A percentile compares a stretch with the other conserved stretches of the same genome.
Evolutionary conservation across 2,113 vertebrate species (phyloP).

Genomic region (Chrysochloris asiatica): DNA sequence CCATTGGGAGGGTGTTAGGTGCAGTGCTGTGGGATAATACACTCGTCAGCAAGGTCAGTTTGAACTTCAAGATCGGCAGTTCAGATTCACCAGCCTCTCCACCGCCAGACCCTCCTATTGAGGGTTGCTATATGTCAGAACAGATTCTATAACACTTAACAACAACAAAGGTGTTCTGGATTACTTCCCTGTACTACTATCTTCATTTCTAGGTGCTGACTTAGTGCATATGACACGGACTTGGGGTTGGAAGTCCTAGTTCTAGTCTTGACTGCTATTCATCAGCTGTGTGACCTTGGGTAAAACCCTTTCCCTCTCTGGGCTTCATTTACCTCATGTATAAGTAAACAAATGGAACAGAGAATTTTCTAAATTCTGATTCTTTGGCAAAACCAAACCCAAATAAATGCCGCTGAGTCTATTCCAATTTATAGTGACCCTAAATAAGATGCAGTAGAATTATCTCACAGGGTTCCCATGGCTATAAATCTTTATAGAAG

Average conservation of each 20-base stretch:
- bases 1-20: not conserved
- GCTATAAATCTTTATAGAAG: not conserved
- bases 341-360: not conserved
- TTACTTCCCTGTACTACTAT: not conserved
- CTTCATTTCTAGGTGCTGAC: not conserved
- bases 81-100: no score
- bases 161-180: not conserved
- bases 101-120: no score
- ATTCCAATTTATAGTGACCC: not conserved
- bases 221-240: not conserved
- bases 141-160: no score
- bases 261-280: not conserved
- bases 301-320: slow-evolving; percentile 7
- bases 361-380: not conserved
- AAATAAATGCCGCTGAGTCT: not conserved
- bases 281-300: not conserved
- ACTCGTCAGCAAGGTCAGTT: no score
- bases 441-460: not conserved
- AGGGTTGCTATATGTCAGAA: no score
- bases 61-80: no score
- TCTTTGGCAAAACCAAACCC: not conserved
- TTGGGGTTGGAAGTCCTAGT: not conserved
- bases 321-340: not conserved
- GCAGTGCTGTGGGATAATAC: no score
- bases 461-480: not conserved